These are phyloP conservation scores for Callinectes sapidus DNA, from an alignment of 2,888 invertebrate species.

Conservation along the genomic window DNA sequence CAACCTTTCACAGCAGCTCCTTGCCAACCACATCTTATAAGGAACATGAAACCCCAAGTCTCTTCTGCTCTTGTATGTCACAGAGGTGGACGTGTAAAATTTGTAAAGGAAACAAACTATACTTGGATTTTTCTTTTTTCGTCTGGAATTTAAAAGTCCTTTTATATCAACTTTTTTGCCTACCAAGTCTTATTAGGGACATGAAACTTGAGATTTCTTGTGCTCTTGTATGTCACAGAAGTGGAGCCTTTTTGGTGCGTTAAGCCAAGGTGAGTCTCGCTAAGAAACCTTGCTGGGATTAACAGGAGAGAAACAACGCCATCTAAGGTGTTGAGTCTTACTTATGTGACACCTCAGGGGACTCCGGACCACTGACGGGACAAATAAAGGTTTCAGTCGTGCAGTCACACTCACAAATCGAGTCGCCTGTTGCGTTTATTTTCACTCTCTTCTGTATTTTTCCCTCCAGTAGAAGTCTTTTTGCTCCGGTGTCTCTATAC, in stretches of 20 bases:
- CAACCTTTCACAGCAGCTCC: no score
- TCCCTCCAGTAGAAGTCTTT: background rate
- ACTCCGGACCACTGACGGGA: background rate
- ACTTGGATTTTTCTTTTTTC: background rate
- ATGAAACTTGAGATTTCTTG: background rate
- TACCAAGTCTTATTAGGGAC: background rate
- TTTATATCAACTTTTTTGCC: background rate
- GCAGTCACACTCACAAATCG: background rate
- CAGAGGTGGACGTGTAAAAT: no score
- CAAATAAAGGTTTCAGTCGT: background rate
- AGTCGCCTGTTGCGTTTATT: background rate
- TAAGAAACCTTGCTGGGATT: background rate
- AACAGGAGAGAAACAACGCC: background rate
- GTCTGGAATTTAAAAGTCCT: background rate
- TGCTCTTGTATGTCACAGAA: background rate
- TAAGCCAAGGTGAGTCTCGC: background rate
- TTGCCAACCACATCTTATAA: no score
- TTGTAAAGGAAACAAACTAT: no score
- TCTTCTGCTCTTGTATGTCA: no score
- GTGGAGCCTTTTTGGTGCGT: background rate
- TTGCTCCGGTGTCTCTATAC: no score
- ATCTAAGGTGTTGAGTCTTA: background rate
- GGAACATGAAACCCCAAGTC: no score
- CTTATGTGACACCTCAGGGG: background rate
- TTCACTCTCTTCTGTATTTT: background rate